A percentile compares a stretch with the other conserved stretches of the same genome.
phyloP scores from a whole-genome alignment of 2,113 vertebrate species.

The Globicephala melas region DNA sequence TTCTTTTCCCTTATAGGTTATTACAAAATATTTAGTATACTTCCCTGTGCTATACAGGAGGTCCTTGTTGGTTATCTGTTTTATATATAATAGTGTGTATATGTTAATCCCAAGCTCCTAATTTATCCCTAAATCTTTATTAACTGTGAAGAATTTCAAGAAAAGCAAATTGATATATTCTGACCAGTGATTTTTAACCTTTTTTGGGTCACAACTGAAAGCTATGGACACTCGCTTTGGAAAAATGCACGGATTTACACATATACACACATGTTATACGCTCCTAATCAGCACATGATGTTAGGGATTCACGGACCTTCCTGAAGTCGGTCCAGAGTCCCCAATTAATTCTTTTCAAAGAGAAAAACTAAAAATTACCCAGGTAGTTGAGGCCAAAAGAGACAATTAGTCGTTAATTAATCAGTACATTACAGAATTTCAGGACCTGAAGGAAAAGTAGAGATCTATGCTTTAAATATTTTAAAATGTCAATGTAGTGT shows the following conservation, averaged over 20 bases:
- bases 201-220: neutral
- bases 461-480: neutral
- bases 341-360: neutral
- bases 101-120: neutral
- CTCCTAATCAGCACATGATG: neutral
- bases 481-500: neutral
- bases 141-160: neutral
- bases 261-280: neutral
- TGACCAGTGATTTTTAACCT: neutral
- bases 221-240: neutral
- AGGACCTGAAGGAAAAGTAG: neutral
- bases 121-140: neutral
- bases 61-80: neutral
- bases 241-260: neutral
- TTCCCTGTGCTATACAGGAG: neutral
- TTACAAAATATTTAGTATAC: neutral
- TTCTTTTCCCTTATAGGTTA: neutral
- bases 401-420: neutral
- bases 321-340: neutral
- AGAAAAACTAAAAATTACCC: conserved; percentile 10
- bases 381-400: neutral
- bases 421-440: neutral
- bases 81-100: neutral
- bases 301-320: neutral
- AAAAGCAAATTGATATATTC: neutral